phyloP scores from a whole-genome alignment of 2,113 vertebrate species.

The Sander vitreus region DNA sequence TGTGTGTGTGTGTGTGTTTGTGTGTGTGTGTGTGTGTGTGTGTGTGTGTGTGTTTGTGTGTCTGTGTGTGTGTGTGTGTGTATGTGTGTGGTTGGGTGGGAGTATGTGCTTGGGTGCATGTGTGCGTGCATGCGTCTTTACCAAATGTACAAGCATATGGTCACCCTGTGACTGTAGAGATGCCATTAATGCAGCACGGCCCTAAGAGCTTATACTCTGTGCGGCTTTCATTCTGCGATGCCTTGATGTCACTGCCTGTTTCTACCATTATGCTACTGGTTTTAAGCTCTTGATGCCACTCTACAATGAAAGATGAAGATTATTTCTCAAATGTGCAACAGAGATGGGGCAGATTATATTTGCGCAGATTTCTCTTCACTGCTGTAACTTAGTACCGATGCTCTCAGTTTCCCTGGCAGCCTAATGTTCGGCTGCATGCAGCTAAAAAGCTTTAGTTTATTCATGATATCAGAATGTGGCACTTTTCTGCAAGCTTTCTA shows the following conservation, averaged over 20 bases:
- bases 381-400: conserved; percentile 53
- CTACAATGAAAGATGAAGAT: conserved; percentile 73
- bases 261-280: conserved; percentile 67
- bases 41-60: too few species aligned
- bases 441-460: conserved; percentile 74
- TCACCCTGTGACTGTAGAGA: conserved; percentile 65
- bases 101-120: conserved; percentile 7
- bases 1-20: neutral
- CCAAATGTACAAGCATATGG: conserved; percentile 81
- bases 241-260: conserved; percentile 45
- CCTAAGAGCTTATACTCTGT: conserved; percentile 56
- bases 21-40: conserved; percentile 20
- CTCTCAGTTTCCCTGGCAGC: conserved; percentile 59
- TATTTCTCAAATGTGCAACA: conserved; percentile 73
- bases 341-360: conserved; percentile 76
- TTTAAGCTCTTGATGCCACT: conserved; percentile 78
- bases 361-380: conserved; percentile 52
- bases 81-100: conserved; percentile 10
- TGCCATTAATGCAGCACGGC: conserved; percentile 68
- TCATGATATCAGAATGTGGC: conserved; percentile 70
- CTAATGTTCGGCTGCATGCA: conserved; percentile 51
- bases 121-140: conserved; percentile 18
- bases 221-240: conserved; percentile 34
- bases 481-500: conserved; percentile 63
- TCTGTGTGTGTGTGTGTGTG: neutral